phyloP scores from a whole-genome alignment of 2,797 vertebrate genomes.

The Smutsia gigantea region DNA sequence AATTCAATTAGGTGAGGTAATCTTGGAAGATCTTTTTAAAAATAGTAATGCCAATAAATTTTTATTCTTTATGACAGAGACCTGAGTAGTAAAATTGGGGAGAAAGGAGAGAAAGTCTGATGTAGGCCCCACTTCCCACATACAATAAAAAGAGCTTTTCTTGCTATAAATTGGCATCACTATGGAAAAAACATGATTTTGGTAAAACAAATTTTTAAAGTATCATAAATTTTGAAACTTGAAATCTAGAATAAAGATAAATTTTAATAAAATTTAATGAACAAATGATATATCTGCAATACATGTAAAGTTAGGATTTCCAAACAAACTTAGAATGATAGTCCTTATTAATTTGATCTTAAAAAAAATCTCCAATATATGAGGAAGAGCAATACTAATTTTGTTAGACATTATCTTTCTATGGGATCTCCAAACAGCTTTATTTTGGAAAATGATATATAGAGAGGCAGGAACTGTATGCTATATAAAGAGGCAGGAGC shows the following conservation, averaged over 20 bases:
- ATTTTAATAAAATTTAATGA: background rate
- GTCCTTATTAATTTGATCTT: background rate
- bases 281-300: background rate
- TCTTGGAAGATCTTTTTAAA: background rate
- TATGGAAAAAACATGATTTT: background rate
- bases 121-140: too few species aligned
- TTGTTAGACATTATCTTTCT: background rate
- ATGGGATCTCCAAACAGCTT: background rate
- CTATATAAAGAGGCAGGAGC: background rate
- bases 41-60: background rate
- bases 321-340: background rate
- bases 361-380: background rate
- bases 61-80: background rate
- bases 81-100: background rate
- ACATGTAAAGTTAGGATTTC: background rate
- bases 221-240: background rate
- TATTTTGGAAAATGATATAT: background rate
- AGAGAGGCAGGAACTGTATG: background rate
- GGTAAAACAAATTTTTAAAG: background rate
- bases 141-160: background rate
- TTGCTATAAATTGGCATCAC: background rate
- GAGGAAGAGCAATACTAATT: background rate
- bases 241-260: background rate
- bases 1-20: background rate
- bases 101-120: background rate